phyloP scores from a whole-genome alignment of 2,113 vertebrate species.

The Pelodiscus sinensis region DNA sequence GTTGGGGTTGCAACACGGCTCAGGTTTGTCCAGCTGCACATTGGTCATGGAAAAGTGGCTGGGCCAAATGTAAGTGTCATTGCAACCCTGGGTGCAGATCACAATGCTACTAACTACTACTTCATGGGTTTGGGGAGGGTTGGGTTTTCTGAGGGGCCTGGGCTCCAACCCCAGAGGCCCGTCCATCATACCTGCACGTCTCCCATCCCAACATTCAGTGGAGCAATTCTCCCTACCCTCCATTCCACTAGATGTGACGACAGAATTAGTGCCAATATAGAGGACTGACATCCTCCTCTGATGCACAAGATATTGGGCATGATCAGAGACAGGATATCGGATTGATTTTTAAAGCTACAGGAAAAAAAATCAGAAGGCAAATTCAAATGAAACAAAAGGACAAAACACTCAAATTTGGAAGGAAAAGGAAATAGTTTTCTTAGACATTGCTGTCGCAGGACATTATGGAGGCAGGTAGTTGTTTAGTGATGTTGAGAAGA shows the following conservation, averaged over 20 bases:
- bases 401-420: conserved; percentile 4
- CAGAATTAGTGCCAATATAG: background rate
- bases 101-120: background rate
- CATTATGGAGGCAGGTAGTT: background rate
- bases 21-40: background rate
- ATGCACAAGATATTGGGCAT: background rate
- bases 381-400: conserved; percentile 9
- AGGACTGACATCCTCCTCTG: background rate
- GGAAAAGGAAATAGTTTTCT: background rate
- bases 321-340: background rate
- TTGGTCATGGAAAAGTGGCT: background rate
- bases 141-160: background rate
- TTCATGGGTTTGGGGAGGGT: background rate
- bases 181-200: background rate
- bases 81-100: background rate
- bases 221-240: background rate
- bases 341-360: conserved; percentile 6
- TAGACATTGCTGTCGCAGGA: background rate
- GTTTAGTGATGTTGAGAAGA: background rate
- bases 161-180: background rate
- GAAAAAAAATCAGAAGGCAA: background rate
- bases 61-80: background rate
- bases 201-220: background rate
- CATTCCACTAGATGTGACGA: background rate
- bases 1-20: background rate